Evolutionary conservation across 1,140 invertebrate genomes (phyloP), one percentile per base, ranked within the genome.

Genomic region (Drosophila cardini): DNA sequence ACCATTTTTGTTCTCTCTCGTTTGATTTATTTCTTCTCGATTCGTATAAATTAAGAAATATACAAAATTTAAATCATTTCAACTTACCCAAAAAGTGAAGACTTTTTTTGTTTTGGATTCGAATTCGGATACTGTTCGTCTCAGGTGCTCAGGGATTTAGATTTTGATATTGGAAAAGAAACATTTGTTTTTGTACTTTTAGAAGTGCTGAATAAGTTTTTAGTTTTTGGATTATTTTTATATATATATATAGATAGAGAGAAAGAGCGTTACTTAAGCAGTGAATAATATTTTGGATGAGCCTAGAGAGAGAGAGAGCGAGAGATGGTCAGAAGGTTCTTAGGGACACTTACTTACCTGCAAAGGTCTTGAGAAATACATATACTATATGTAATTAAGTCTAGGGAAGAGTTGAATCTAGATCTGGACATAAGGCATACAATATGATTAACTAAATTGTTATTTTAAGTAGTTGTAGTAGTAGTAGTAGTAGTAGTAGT

Each of bases 101-200:
- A 36, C 34, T 9, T 9, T 36, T 36, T 8, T 8, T 4, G 5
- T 5, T 10, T n/a, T 11, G 50, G 50, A 53, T n/a, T 53, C 50
- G 26, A 5, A 9, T 53, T 6, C 32, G 32, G 30, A 4, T 53
- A 53, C 10, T 30, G 11, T 50, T 26, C 46, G 46, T 50, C 46
- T 26, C 46, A 46, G 45, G 16, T 46, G 45, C 45, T 50, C 48
- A 50, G 30, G 32, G 32, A 21, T 65, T 46, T 21, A 2, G 21
- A 21, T 21, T 21, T 26, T 56, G 53, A n/a, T 42, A 26, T 38
- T 68, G 57, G 61, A 62, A 85, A 85, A 84, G 61, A 85, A 80
- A 85, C 40, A 69, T 42, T 53, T 16, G 38, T 43, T 3, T 32
- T 21, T 4, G 61, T 48, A 50, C 43, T 56, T 70, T 80, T 78